A percentile compares a stretch with the other conserved stretches of the same genome.
These are phyloP conservation scores for Holothuria leucospilota DNA, from an alignment of 53 echinoderm and acorn worm species.

Conservation along the genomic window DNA sequence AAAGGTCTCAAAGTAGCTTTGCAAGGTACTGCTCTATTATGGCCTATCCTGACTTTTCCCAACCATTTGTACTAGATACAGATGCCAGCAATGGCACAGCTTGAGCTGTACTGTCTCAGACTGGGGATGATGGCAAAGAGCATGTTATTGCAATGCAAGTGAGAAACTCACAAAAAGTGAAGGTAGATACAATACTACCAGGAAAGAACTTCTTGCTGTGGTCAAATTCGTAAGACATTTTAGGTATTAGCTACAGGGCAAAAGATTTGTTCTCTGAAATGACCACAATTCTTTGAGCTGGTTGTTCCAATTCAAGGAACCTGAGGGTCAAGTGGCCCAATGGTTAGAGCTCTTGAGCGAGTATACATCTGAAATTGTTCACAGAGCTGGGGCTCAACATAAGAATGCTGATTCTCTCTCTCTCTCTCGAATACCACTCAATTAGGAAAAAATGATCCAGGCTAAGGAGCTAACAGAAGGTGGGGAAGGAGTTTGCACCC, in stretches of 20 bases:
- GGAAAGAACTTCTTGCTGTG: not conserved
- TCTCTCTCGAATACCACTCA: not conserved
- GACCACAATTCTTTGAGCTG: not conserved
- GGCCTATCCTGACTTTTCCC: constrained; percentile 7
- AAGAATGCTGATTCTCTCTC: not conserved
- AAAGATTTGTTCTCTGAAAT: not conserved
- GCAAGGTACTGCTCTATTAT: not conserved
- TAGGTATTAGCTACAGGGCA: not conserved
- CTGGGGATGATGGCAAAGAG: constrained; percentile 13
- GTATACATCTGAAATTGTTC: not conserved
- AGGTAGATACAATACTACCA: not conserved
- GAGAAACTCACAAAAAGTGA: not conserved
- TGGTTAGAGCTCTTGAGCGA: not conserved
- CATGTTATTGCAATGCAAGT: not conserved
- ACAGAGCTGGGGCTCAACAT: not conserved
- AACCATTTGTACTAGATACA: too few species aligned
- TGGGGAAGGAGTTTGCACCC: not conserved
- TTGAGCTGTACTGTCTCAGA: not conserved
- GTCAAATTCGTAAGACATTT: not conserved
- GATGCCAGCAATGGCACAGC: not conserved
- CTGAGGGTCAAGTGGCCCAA: constrained; percentile 9
- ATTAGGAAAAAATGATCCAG: not conserved
- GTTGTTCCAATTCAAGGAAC: not conserved
- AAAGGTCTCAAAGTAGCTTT: too few species aligned
- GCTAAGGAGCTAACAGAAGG: not conserved